Percentiles rank a stretch among this genome's conserved stretches.
Conservation (phyloP, 2,113 vertebrate species). For the Fulmarus glacialis region DNA sequence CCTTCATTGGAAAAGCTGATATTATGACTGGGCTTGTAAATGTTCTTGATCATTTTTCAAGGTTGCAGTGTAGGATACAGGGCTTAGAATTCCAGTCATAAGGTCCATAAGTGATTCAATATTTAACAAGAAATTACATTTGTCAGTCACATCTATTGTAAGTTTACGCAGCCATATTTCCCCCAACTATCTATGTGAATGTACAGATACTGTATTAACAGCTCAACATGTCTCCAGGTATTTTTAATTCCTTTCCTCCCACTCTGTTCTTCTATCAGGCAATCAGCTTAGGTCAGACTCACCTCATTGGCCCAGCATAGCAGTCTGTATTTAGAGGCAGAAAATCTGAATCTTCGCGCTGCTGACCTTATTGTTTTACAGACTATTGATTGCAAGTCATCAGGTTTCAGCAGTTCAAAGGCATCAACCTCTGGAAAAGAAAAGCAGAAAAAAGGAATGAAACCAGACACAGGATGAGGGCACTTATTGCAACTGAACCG, state of each 20-base stretch:
- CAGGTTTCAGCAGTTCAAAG: conserved; percentile 42
- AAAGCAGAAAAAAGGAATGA: conserved; percentile 8
- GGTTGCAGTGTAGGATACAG: background rate
- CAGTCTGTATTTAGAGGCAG: conserved; percentile 24
- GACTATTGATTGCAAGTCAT: conserved; percentile 63
- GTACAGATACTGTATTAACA: background rate
- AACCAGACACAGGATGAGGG: background rate
- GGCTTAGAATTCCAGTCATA: background rate
- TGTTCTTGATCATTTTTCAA: background rate
- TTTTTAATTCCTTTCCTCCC: conserved; percentile 3
- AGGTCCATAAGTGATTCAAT: background rate
- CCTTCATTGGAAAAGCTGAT: background rate
- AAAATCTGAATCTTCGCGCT: conserved; percentile 58
- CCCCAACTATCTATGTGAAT: background rate
- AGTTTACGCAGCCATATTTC: background rate
- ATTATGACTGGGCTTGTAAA: background rate
- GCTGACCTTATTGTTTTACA: conserved; percentile 62
- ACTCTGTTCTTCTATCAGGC: conserved; percentile 15
- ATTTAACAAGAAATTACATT: background rate
- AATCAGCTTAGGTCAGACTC: conserved; percentile 61
- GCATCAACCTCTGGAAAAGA: conserved; percentile 40
- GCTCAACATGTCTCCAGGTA: background rate
- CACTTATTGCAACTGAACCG: background rate
- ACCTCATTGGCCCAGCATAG: conserved; percentile 53
- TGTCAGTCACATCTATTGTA: background rate